Evolutionary conservation across 2,888 invertebrate genomes (phyloP), one percentile per base, ranked within the genome.

Genomic region (Melitaea athalia): DNA sequence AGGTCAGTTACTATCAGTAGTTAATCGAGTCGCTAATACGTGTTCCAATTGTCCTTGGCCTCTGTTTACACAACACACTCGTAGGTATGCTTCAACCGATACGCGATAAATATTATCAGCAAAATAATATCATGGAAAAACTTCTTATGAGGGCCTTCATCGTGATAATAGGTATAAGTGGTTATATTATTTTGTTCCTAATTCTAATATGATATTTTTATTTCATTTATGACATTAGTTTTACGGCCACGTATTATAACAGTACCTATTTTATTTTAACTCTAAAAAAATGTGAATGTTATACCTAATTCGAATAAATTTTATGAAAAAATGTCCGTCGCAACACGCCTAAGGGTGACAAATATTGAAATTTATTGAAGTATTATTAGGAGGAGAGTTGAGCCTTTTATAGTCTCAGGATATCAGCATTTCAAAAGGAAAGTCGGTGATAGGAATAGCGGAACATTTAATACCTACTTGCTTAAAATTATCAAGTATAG

Each of bases 1-100:
- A 69, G 70, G 73, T 71, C 74, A 71, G 68, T 72, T 64, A 73
- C 73, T 81, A 81, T 85, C 83, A 76, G 72, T 70, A 71, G 69
- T 72, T 76, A 76, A 85, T 84, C 82, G 68, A 67, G 73, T 63
- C 74, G 77, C 79, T 79, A 81, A 83, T 82, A 76, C 79, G 74
- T 77, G 73, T 72, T 77, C 78, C 78, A 73, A 77, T 77, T 82
- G 84, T 83, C 86, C 85, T 86, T 85, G 85, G 80, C 81, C 80
- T 78, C 77, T 78, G 79, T 79, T 81, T 77, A 74, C 67, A 64
- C 55, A 68, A 66, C 67, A 65, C 67, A 63, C 64, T 68, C 61
- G 63, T 70, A 62, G 65, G 64, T 50, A 67, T 68, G 64, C 68
- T 71, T 75, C 59, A 72, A 70, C 69, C 75, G 77, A 77, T 77